Base-by-base conservation (phyloP, 2,797 vertebrate species). In the Furcifer pardalis region DNA sequence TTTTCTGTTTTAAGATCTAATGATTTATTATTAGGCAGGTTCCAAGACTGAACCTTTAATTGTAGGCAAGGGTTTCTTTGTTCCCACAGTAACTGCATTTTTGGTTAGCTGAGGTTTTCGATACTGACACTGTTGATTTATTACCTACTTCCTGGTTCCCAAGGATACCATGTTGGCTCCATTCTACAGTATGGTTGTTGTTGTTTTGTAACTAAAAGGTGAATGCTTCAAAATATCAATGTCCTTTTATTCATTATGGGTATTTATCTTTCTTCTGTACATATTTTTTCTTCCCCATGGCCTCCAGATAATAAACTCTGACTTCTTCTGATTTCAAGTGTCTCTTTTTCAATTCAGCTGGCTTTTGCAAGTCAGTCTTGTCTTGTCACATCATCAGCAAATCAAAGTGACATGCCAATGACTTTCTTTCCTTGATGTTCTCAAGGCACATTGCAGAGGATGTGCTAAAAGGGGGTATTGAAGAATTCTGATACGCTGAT, bases 121-220 rank as follows among this genome's bases (percentile, higher is more conserved):
- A 88, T 86, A 82, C 71, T 94, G 92, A 91, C 91, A 90, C 88
- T 84, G 85, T 90, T 91, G 91, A 92, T 93, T 90, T 90, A 91
- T 93, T 81, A 90, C 83, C 92, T 89, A 77, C 79, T 77, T 75
- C 88, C 90, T 78, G 0, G 94, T 94, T 94, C 94, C 93, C 94
- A 92, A 93, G 94, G 93, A 93, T 91, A 94, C 91, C 86, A 80
- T 62, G 30, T 2, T 19, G 35, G 84, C 1, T 91, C 83, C 66
- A 87, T 82, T 3, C 89, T 42, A 80, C 84, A 90, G 92, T 88
- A 87, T 91, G 86, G 87, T 0, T 87, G n/a, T n/a, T n/a, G n/a
- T n/a, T n/a, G n/a, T n/a, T 89, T 91, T 49, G 79, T 83, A 88
- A 84, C 91, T 91, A n/a, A 85, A 86, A 92, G 91, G 92, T 89